These are phyloP conservation scores for Stichopus horrens DNA, from an alignment of 53 echinoderm and acorn worm genomes.

Conservation along the genomic window DNA sequence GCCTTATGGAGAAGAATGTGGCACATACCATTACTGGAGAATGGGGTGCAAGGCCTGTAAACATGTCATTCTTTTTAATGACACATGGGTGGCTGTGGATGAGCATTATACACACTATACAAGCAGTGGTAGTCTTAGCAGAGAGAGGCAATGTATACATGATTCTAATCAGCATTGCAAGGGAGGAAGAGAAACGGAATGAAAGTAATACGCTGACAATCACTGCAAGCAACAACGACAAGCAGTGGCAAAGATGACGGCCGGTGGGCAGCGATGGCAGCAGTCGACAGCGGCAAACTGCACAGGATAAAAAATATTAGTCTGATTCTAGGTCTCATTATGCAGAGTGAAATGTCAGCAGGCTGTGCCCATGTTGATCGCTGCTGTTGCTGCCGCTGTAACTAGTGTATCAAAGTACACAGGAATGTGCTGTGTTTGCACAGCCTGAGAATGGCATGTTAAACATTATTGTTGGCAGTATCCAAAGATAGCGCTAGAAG, in stretches of 20 bases:
- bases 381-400: no score
- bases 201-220: no score
- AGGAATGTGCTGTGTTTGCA: constrained; percentile 11
- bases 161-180: neutral
- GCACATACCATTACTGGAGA: constrained; percentile 30
- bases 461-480: neutral
- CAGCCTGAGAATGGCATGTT: neutral
- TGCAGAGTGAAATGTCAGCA: neutral
- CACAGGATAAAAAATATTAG: constrained; percentile 6
- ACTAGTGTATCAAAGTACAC: constrained; percentile 1
- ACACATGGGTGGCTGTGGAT: constrained; percentile 16
- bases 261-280: neutral
- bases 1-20: constrained; percentile 31
- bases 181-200: no score
- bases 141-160: neutral
- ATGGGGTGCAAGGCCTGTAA: constrained; percentile 39
- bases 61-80: constrained; percentile 42
- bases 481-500: no score
- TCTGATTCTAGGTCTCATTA: neutral
- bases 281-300: neutral
- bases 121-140: neutral
- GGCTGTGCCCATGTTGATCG: neutral
- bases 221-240: no score
- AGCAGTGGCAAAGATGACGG: neutral
- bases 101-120: neutral